phyloP scores from a whole-genome alignment of 1,140 invertebrate genomes.

The Drosophila repleta region DNA sequence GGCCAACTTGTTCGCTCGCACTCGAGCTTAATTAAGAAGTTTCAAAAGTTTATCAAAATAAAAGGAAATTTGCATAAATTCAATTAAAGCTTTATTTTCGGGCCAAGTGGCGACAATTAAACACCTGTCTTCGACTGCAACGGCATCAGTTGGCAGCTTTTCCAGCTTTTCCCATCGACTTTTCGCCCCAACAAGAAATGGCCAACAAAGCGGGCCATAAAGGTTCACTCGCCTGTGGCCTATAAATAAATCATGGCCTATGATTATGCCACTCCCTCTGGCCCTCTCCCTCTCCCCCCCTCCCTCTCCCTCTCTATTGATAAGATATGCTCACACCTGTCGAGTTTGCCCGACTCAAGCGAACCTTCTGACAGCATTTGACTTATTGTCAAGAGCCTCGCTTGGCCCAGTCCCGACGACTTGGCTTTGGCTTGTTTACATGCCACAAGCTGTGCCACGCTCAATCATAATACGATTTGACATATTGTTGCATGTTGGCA shows the following conservation, averaged over 20 bases:
- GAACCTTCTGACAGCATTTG: constrained; percentile 43
- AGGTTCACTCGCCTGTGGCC: constrained; percentile 44
- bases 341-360: background rate
- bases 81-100: constrained; percentile 42
- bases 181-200: constrained; percentile 8
- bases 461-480: constrained; percentile 55
- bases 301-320: too few relatives aligned
- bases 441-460: constrained; percentile 24
- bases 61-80: constrained; percentile 73
- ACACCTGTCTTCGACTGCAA: too few relatives aligned
- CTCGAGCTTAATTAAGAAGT: constrained; percentile 74
- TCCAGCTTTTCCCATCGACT: constrained; percentile 41
- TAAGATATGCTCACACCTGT: constrained; percentile 34
- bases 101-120: constrained; percentile 46
- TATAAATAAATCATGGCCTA: constrained; percentile 76
- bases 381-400: constrained; percentile 39
- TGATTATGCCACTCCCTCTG: too few relatives aligned
- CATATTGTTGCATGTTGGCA: constrained; percentile 36
- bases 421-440: constrained; percentile 26
- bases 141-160: constrained; percentile 76
- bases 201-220: background rate
- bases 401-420: background rate
- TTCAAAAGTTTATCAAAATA: constrained; percentile 71
- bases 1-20: constrained; percentile 10
- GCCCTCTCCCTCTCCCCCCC: too few relatives aligned